Base-by-base conservation (phyloP, 1,140 invertebrate species). In the Babylonia areolata region DNA sequence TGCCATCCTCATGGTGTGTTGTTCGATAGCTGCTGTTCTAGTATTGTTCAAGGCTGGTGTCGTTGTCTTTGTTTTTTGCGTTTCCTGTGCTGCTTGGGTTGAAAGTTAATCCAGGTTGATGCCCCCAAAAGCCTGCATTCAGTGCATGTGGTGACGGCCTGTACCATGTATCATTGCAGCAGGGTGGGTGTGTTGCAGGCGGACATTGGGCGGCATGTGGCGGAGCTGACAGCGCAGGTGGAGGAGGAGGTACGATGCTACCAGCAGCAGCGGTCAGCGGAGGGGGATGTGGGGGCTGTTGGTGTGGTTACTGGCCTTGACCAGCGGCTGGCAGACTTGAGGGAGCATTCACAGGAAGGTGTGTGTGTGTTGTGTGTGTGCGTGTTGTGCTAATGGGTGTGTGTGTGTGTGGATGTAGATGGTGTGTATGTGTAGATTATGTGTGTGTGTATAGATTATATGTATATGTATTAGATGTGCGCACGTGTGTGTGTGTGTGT, bases 171-270 rank as follows among this genome's bases (percentile, higher is more conserved):
- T n/a, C n/a, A n/a, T n/a, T n/a, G 15, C 42, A 15, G 42, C 42
- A 15, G 42, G 5, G 42, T 35, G 2, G 12, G 73, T 37, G 9
- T 86, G 80, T 93, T 95, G 80, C 91, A 96, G 96, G 96, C 96
- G 84, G 96, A 97, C 93, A 95, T 97, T 79, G 96, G 96, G 90
- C 95, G 96, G 33, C 96, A 96, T 90, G 92, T 97, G 78, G 96
- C 97, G 85, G 95, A 96, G 86, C 93, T 95, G 33, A 92, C 94
- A 89, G 39, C 78, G 84, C 69, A 92, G 39, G 83, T 94, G n/a
- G 85, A 90, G 79, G 28, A 28, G 9, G 85, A 87, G 79, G 80
- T 87, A 17, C 77, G 78, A 54, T 31, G 28, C 2, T 73, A 46
- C 20, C 81, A 87, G 73, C 85, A 71, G 51, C 86, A 87, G 15